These are phyloP conservation scores for Oryzias woworae DNA, from an alignment of 2,113 vertebrate genomes.

Conservation along the genomic window DNA sequence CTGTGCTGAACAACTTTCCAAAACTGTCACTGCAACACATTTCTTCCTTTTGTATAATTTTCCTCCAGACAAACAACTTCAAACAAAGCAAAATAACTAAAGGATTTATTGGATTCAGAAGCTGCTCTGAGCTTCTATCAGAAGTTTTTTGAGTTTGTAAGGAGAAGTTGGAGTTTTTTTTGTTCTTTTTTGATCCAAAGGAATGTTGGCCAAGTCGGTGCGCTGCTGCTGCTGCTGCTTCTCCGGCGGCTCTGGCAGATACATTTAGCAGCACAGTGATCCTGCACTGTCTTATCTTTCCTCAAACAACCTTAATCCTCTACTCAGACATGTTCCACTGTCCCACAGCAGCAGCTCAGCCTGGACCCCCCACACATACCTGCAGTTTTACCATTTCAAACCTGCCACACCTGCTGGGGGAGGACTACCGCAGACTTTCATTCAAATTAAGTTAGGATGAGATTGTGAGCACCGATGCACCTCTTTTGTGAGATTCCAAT, in stretches of 20 bases:
- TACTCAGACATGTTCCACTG: conserved; percentile 51
- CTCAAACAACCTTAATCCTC: conserved; percentile 70
- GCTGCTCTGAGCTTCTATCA: conserved; percentile 12
- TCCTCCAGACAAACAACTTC: neutral
- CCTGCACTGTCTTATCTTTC: conserved; percentile 64
- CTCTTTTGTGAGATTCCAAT: no score
- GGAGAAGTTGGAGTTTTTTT: conserved; percentile 16
- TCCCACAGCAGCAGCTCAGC: conserved; percentile 20
- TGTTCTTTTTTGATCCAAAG: conserved; percentile 45
- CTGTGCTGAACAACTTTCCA: neutral
- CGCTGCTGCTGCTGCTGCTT: conserved; percentile 38
- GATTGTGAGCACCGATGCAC: no score
- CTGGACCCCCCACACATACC: conserved; percentile 9
- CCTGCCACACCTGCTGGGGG: conserved; percentile 25
- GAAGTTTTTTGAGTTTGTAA: conserved; percentile 18
- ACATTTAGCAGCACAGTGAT: conserved; percentile 70
- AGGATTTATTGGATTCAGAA: neutral
- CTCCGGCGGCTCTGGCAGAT: conserved; percentile 55
- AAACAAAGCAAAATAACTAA: neutral
- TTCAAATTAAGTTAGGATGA: no score
- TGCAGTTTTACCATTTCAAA: conserved; percentile 58
- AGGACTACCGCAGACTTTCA: conserved; percentile 22
- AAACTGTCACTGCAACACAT: neutral
- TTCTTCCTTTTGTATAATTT: neutral
- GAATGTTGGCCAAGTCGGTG: conserved; percentile 62